These are phyloP conservation scores for Andrena bucephala DNA, from an alignment of 2,888 invertebrate species.

Conservation along the genomic window DNA sequence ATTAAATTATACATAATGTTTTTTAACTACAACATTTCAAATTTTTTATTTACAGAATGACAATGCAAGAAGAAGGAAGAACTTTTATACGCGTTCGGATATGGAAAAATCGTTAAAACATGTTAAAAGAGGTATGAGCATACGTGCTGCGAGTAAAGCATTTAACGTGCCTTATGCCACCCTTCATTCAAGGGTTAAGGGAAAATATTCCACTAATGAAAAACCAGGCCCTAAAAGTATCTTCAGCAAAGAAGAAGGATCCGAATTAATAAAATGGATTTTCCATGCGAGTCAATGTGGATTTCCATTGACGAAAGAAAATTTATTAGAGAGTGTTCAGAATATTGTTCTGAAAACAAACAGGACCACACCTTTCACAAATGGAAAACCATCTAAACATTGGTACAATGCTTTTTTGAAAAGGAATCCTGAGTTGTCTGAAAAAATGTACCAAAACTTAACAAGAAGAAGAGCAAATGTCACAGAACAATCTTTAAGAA, in stretches of 20 bases:
- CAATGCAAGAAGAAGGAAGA: too few species aligned
- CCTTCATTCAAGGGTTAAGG: not conserved
- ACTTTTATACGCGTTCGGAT: too few species aligned
- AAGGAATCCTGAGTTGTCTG: not conserved
- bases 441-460: not conserved
- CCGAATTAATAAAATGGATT: not conserved
- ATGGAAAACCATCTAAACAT: not conserved
- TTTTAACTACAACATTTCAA: too few species aligned
- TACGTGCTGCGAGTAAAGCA: too few species aligned
- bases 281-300: not conserved
- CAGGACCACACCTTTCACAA: not conserved
- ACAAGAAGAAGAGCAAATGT: not conserved
- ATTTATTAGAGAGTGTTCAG: not conserved
- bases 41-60: too few species aligned
- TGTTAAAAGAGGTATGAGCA: too few species aligned
- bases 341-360: not conserved
- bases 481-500: not conserved
- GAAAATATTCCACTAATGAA: not conserved
- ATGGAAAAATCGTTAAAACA: too few species aligned
- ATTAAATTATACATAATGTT: too few species aligned
- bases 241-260: not conserved
- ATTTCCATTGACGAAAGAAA: not conserved
- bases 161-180: not conserved
- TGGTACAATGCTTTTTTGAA: not conserved
- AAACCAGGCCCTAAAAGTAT: not conserved